Conservation (phyloP, 2,797 vertebrate genomes). For the Gadopsis bispinosus region DNA sequence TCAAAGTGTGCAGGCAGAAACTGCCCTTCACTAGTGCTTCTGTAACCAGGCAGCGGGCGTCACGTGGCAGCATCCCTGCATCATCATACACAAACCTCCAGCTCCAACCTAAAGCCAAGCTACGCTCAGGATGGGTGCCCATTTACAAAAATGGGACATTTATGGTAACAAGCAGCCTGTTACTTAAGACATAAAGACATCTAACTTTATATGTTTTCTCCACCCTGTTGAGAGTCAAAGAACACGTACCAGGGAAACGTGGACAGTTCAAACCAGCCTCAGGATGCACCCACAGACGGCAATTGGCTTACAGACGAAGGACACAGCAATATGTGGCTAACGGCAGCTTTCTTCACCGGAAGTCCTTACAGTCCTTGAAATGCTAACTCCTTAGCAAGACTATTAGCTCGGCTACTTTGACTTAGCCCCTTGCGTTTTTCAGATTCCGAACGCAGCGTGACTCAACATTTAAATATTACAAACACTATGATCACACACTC, state of each 20-base stretch:
- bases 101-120: not conserved
- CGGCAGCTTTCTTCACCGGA: conserved; percentile 36
- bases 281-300: not conserved
- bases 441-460: accelerated
- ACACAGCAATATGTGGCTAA: no score
- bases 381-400: conserved; percentile 52
- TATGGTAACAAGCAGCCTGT: no score
- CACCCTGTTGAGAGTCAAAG: no score
- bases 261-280: not conserved
- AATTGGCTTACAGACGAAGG: not conserved
- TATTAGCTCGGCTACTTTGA: not conserved
- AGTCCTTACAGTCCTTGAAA: conserved; percentile 72
- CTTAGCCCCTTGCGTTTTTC: not conserved
- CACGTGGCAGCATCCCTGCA: conserved; percentile 9
- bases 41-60: conserved; percentile 27
- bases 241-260: no score
- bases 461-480: no score
- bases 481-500: not conserved
- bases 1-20: not conserved
- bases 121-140: not conserved
- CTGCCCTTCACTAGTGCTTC: conserved; percentile 22
- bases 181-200: not conserved
- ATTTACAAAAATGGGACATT: not conserved
- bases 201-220: not conserved
- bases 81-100: not conserved